Evolutionary conservation across 2,113 vertebrate species (phyloP), one percentile per base, ranked within the genome.

Genomic region (Perca flavescens): DNA sequence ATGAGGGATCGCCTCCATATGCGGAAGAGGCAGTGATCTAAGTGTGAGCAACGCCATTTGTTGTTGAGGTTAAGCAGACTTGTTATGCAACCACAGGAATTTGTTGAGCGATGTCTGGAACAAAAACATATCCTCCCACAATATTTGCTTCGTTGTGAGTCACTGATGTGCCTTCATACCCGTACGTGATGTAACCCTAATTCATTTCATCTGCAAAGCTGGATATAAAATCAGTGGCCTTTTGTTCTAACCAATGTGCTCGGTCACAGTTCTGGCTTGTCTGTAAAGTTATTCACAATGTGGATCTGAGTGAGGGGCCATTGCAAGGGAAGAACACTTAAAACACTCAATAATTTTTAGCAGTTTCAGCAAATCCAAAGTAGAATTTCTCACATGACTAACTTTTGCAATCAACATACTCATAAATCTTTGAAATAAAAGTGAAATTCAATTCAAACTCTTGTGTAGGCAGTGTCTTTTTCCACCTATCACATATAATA

Each of bases 41-140:
- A 91, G 70, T 76, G 79, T 75, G 71, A 61, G 75, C 82, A 75
- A 67, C 17, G 16, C 36, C 60, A 75, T 87, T 83, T 85, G 80
- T 88, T 92, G 82, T 88, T 92, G 52, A 64, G 75, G 82, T 88
- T 86, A 79, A 82, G 77, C 17, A 1, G 49, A 78, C 67, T 61
- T 25, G 77, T 91, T 92, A 91, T 70, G 84, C 78, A 92, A 92
- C 84, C 19, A 6, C 53, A 74, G 72, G 53, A 71, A 80, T 89
- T 87, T 89, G 50, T 76, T 12, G 40, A 85, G 63, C 11, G 17
- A 72, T 47, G 40, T 91, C 79, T 77, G 40, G 47, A 88, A 81
- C 7, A 68, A 73, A 73, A 47, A 79, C 21, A 72, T 1, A 60
- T 85, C 81, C 87, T 86, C 83, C 88, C 84, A 83, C 89, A 77